Evolutionary conservation across 2,888 invertebrate species (phyloP), one percentile per base, ranked within the genome.

Genomic region (Nomada lathburiana): DNA sequence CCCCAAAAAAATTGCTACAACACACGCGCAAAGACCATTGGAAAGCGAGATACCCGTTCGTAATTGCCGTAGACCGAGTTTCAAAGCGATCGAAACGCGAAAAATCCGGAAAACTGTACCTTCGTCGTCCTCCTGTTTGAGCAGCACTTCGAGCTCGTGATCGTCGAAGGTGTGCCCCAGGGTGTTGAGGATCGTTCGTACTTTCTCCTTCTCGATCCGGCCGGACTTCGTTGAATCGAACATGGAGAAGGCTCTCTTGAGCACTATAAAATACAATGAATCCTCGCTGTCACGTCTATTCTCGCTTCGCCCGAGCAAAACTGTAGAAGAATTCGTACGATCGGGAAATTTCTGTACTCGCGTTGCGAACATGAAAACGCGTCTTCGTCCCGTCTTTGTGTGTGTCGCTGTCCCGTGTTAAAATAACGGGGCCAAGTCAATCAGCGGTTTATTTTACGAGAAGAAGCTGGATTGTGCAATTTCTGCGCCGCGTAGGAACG

Each of bases 151-250:
- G 68, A 98, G 95, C 90, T 97, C 97, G 60, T 95, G 95, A 90
- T 97, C 97, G 89, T 97, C 97, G 90, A 96, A 97, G 88, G 96
- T 96, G 92, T 97, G 97, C 44, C 97, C 97, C 94, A 97, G 95
- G 2, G 97, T 97, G 94, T 97, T 97, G 67, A 97, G 95, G 89
- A 97, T 97, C 52, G 97, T 97, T 53, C 96, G 95, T 2, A 97
- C 96, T 92, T 97, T 97, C 91, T 97, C 97, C 91, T 96, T 97
- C 90, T 97, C 97, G 78, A 97, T 97, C 89, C 95, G 95, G 50
- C 97, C 97, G 87, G 96, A 96, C 92, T 97, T 97, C 90, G 96
- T 95, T 36, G 97, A 96, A 94, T 97, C 97, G 94, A 97, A 97
- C 97, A 97, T 97, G 92, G 96, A 96, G 95, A 97, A 97, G 26